These are phyloP conservation scores for Actinostola sp. DNA, from an alignment of 92 coral and sea anemone species.

Conservation along the genomic window DNA sequence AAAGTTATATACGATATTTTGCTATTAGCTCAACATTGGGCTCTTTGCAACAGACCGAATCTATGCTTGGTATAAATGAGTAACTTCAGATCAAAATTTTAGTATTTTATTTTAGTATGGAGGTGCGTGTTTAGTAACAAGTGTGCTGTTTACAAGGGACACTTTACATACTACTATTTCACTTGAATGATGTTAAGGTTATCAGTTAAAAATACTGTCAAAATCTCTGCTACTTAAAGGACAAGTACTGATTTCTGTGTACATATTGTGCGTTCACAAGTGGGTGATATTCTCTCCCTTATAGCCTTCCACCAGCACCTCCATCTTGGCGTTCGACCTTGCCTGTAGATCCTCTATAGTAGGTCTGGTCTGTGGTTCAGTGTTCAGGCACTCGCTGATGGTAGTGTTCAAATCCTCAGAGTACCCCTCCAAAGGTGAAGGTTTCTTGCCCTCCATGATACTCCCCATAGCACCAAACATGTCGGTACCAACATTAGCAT, in stretches of 20 bases:
- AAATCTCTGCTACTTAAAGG: too few relatives aligned
- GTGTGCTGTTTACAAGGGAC: too few relatives aligned
- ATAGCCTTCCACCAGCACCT: constrained; percentile 30
- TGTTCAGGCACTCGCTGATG: constrained; percentile 33
- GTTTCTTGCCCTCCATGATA: constrained; percentile 88
- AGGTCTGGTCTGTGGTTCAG: constrained; percentile 40
- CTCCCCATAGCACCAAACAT: constrained; percentile 92
- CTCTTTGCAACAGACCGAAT: not conserved
- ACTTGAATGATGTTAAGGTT: not conserved
- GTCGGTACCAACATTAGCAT: constrained; percentile 83
- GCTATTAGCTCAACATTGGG: not conserved
- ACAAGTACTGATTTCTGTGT: too few relatives aligned
- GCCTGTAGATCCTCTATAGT: constrained; percentile 46
- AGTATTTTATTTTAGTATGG: too few relatives aligned
- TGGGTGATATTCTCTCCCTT: constrained; percentile 43
- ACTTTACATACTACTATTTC: too few relatives aligned
- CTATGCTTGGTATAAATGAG: too few relatives aligned
- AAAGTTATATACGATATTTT: too few relatives aligned
- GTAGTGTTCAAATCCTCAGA: constrained; percentile 38
- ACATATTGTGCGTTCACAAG: constrained; percentile 13
- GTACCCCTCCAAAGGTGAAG: constrained; percentile 29
- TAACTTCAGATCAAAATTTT: too few relatives aligned
- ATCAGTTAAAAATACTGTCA: too few relatives aligned
- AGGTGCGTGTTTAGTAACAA: too few relatives aligned
- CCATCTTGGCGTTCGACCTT: constrained; percentile 45